These are phyloP conservation scores for Carterocephalus palaemon DNA, from an alignment of 2,888 invertebrate species.

Conservation along the genomic window DNA sequence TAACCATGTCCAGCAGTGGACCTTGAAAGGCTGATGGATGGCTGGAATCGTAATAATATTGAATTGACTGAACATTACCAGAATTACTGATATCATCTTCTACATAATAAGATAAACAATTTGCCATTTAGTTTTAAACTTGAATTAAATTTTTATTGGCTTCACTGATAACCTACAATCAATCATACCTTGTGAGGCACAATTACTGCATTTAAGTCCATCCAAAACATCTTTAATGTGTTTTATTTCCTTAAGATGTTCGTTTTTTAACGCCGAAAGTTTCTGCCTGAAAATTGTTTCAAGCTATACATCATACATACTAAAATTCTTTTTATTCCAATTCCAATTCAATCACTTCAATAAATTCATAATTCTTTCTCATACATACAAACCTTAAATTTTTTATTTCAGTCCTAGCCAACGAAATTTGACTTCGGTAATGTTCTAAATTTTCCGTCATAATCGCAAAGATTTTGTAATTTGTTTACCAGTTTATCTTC, in stretches of 20 bases:
- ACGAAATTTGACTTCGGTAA: conserved; percentile 78
- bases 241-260: conserved; percentile 83
- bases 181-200: conserved; percentile 56
- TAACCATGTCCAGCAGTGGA: too few species aligned
- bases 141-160: too few species aligned
- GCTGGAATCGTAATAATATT: too few species aligned
- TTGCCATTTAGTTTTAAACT: too few species aligned
- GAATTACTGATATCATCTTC: too few species aligned
- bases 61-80: too few species aligned
- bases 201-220: conserved; percentile 73
- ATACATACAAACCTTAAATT: conserved; percentile 92
- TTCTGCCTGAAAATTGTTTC: conserved; percentile 81
- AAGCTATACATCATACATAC: background rate
- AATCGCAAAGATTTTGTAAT: too few species aligned
- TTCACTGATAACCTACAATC: too few species aligned
- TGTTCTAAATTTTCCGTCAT: conserved; percentile 60
- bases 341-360: background rate
- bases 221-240: conserved; percentile 77
- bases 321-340: background rate
- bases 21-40: too few species aligned
- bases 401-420: conserved; percentile 88
- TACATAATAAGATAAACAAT: too few species aligned
- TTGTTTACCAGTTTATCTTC: too few species aligned
- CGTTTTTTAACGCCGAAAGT: conserved; percentile 83
- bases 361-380: conserved; percentile 22